Evolutionary conservation across 2,113 vertebrate species (phyloP), one percentile per base, ranked within the genome.

Genomic region (Mastomys natalensis): DNA sequence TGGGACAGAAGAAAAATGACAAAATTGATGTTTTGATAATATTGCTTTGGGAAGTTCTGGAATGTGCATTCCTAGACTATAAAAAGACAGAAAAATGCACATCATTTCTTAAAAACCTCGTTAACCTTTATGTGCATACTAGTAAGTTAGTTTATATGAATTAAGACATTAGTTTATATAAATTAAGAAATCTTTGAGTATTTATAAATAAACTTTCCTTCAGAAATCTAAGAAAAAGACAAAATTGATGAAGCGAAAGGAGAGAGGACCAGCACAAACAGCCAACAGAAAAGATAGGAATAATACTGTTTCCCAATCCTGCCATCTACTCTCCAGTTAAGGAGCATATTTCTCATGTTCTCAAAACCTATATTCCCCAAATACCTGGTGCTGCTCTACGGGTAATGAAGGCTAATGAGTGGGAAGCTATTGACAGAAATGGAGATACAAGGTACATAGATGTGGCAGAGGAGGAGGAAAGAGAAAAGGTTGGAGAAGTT

Each of bases 21-120:
- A 87, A 92, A 55, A 70, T 80, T 29, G 68, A 62, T 55, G 51
- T 60, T 53, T 93, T 53, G 64, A 85, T 43, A 48, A 93, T 88
- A 91, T 60, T 1, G 21, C 3, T 40, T 87, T 64, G 74, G 21
- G 19, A 34, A 84, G 4, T 64, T 90, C 22, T 68, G 0, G 76
- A 15, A 40, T 74, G 17, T 22, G 22, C 34, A 87, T 89, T 2
- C 29, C 78, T 89, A 55, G 24, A 80, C 68, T 55, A 22, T 40
- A 87, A 89, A 66, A 93, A 77, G 4, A 37, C 77, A 0, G 26
- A 51, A 45, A 70, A 87, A 53, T 40, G 0, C 37, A 40, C 43
- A 8, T 51, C 37, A 78, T 15, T 53, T 22, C 22, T 45, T 60
- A 45, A 68, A 48, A 88, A 19, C 16, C 22, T 31, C 12, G 7